phyloP scores from a whole-genome alignment of 2,888 invertebrate species.

The Drosophila diplacantha region DNA sequence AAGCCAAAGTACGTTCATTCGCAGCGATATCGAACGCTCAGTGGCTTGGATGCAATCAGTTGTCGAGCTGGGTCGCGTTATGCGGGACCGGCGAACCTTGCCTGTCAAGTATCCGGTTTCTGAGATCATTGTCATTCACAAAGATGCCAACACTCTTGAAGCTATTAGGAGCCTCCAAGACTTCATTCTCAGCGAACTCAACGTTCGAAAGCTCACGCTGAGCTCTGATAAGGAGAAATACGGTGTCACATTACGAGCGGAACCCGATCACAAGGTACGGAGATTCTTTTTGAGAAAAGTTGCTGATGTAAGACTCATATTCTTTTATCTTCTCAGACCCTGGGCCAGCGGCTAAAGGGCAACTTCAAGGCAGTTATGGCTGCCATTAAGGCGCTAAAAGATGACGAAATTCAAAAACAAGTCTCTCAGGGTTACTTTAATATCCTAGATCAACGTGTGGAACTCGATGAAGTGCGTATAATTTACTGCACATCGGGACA shows the following conservation, averaged over 20 bases:
- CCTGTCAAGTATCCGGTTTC: constrained; percentile 98
- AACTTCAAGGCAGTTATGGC: constrained; percentile 92
- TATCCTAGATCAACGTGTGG: constrained; percentile 87
- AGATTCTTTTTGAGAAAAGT: neutral
- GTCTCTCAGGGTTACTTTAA: constrained; percentile 84
- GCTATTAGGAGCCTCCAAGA: constrained; percentile 88
- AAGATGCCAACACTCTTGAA: constrained; percentile 85
- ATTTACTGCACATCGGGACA: constrained; percentile 79
- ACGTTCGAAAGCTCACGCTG: constrained; percentile 89
- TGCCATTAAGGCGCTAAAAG: constrained; percentile 87
- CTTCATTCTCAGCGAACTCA: constrained; percentile 95
- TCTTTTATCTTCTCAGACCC: constrained; percentile 56
- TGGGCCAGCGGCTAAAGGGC: constrained; percentile 91
- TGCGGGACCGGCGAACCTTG: constrained; percentile 94
- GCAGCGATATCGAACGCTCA: constrained; percentile 91
- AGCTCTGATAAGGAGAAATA: constrained; percentile 95
- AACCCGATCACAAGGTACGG: constrained; percentile 91
- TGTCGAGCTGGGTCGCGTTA: constrained; percentile 94
- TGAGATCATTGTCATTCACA: constrained; percentile 96
- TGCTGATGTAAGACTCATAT: neutral
- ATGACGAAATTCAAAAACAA: constrained; percentile 87
- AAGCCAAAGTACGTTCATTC: constrained; percentile 84
- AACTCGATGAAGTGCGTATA: constrained; percentile 87
- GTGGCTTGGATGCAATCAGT: constrained; percentile 96
- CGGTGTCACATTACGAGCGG: constrained; percentile 92